These are phyloP conservation scores for Ectropis grisescens DNA, from an alignment of 1,140 invertebrate genomes.

Conservation along the genomic window DNA sequence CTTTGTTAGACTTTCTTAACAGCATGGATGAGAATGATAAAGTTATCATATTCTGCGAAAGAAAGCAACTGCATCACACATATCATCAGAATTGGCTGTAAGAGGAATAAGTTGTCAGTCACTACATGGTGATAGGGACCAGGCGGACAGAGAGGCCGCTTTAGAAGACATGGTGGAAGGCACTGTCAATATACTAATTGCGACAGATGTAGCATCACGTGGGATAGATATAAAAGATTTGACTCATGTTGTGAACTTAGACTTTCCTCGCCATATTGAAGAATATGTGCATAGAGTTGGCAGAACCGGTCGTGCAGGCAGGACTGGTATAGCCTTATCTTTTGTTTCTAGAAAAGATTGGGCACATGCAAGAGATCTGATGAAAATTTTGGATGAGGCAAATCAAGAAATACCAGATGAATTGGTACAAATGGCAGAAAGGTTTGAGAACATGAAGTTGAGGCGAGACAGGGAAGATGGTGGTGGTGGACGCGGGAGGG, in stretches of 20 bases:
- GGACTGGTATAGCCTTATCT: slow-evolving; percentile 84
- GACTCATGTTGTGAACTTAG: slow-evolving; percentile 87
- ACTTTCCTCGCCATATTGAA: slow-evolving; percentile 92
- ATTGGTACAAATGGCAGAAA: slow-evolving; percentile 77
- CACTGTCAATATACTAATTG: slow-evolving; percentile 84
- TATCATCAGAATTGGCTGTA: slow-evolving; percentile 84
- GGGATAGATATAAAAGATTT: slow-evolving; percentile 94
- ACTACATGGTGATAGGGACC: slow-evolving; percentile 92
- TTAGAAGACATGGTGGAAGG: slow-evolving; percentile 86
- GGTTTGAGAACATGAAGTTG: slow-evolving; percentile 76
- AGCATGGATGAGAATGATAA: slow-evolving; percentile 82
- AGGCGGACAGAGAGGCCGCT: slow-evolving; percentile 87
- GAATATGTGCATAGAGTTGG: slow-evolving; percentile 93
- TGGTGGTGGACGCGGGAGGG: slow-evolving; percentile 36
- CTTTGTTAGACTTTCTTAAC: slow-evolving; percentile 71
- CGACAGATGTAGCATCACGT: slow-evolving; percentile 94
- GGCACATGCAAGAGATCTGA: slow-evolving; percentile 83
- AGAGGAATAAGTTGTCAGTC: slow-evolving; percentile 78
- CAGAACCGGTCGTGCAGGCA: slow-evolving; percentile 89
- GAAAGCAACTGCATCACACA: slow-evolving; percentile 83
- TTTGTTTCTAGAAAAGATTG: slow-evolving; percentile 87
- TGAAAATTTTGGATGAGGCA: slow-evolving; percentile 86
- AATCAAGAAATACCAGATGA: slow-evolving; percentile 82
- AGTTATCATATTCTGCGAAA: slow-evolving; percentile 91
- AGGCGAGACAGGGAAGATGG: slow-evolving; percentile 64